Percentiles rank a stretch among this genome's conserved stretches.
Conservation (phyloP, 2,797 vertebrate genomes). For the Spondyliosoma cantharus region DNA sequence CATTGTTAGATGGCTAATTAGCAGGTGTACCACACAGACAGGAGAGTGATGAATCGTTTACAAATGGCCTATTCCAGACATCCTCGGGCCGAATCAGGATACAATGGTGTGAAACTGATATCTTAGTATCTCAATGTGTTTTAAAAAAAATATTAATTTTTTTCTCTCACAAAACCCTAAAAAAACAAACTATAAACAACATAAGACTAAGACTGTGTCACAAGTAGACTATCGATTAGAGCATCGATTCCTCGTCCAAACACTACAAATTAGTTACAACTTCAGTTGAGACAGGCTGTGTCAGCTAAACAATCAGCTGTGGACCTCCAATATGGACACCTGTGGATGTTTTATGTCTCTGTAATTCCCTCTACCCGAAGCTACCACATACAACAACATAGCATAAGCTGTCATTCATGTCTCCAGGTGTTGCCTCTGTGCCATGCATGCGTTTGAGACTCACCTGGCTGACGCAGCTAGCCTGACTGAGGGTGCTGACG, state of each 20-base stretch:
- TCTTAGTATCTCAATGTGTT: conserved; percentile 16
- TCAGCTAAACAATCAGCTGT: conserved; percentile 43
- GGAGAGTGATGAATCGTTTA: conserved; percentile 16
- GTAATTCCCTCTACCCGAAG: conserved; percentile 10
- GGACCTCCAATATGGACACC: conserved; percentile 40
- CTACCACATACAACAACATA: conserved; percentile 2
- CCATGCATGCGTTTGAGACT: conserved; percentile 69
- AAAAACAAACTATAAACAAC: background rate
- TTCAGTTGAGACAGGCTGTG: background rate
- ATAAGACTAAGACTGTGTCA: background rate
- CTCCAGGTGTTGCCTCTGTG: conserved; percentile 42
- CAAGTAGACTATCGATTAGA: conserved; percentile 4
- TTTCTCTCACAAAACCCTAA: background rate
- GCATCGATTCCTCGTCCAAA: conserved; percentile 2
- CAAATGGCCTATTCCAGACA: conserved; percentile 25
- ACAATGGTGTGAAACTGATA: conserved; percentile 13
- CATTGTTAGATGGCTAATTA: conserved; percentile 1
- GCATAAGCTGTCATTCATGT: conserved; percentile 5
- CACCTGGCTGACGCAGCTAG: conserved; percentile 99
- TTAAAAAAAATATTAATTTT: too few species aligned
- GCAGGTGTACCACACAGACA: conserved; percentile 6
- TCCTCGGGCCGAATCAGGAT: conserved; percentile 8
- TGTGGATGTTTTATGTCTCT: conserved; percentile 20
- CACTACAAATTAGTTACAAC: background rate
- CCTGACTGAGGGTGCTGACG: conserved; percentile 99